Percentiles rank a stretch among this genome's conserved stretches.
Conservation (phyloP, 2,888 invertebrate genomes). For the Chrysopilus asiliformis region DNA sequence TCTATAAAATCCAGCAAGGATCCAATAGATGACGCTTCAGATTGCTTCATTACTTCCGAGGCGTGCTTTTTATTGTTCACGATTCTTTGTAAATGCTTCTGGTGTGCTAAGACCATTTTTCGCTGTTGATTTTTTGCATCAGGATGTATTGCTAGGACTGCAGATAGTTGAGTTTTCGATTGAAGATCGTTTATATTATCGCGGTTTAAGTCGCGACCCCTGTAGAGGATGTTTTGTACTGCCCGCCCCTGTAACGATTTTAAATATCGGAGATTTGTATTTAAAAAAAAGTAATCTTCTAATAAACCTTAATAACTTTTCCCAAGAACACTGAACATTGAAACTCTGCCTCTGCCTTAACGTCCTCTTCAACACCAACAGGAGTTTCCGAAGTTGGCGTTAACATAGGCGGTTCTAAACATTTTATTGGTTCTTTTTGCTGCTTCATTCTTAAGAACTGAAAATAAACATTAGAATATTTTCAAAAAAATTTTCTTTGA, state of each 20-base stretch:
- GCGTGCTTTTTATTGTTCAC: constrained; percentile 33
- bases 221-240: constrained; percentile 57
- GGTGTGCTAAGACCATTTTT: constrained; percentile 25
- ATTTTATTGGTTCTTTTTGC: background rate
- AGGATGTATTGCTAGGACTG: constrained; percentile 12
- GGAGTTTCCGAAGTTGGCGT: constrained; percentile 2
- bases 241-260: constrained; percentile 42
- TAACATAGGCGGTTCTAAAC: no score
- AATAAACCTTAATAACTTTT: constrained; percentile 40
- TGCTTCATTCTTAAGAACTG: no score
- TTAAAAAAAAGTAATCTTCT: background rate
- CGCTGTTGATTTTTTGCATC: constrained; percentile 34
- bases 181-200: constrained; percentile 60
- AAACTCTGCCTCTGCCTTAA: constrained; percentile 34
- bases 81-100: constrained; percentile 24
- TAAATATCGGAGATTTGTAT: background rate
- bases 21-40: constrained; percentile 60
- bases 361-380: constrained; percentile 21
- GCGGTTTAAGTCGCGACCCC: constrained; percentile 52
- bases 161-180: constrained; percentile 42
- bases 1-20: constrained; percentile 60
- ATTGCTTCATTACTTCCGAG: constrained; percentile 47
- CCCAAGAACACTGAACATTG: constrained; percentile 49
- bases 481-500: constrained; percentile 8
- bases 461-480: no score